Conservation (phyloP, 2,888 invertebrate species). For the Drosophila emarginata region DNA sequence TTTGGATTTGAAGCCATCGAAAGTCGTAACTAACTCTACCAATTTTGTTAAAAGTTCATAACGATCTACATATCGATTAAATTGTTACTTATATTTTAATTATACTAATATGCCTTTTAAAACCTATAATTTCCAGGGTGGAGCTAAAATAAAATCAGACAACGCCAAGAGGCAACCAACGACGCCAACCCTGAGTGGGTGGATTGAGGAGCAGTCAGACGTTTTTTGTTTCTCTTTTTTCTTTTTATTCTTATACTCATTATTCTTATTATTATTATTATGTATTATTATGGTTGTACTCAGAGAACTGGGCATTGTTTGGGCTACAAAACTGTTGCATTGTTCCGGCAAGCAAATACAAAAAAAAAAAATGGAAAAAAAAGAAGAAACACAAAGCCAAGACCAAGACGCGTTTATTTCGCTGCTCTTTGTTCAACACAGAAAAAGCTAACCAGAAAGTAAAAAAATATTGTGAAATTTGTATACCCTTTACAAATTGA, state of each 20-base stretch:
- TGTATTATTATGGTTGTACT: constrained; percentile 48
- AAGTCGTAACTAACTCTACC: no score
- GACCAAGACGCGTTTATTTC: constrained; percentile 2
- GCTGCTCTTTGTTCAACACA: constrained; percentile 9
- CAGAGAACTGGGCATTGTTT: constrained; percentile 45
- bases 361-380: neutral
- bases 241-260: neutral
- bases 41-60: no score
- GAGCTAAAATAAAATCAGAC: constrained; percentile 26
- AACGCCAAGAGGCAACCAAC: constrained; percentile 33
- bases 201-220: neutral
- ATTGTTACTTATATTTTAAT: neutral
- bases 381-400: neutral
- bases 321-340: constrained; percentile 63
- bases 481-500: neutral
- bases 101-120: neutral
- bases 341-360: constrained; percentile 45
- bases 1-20: no score
- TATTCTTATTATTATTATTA: constrained; percentile 26
- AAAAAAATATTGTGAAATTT: neutral
- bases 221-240: neutral
- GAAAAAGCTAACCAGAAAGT: neutral
- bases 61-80: no score
- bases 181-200: constrained; percentile 23
- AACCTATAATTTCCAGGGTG: neutral